Base-by-base conservation (phyloP, 2,888 invertebrate genomes). In the Cetonia aurata region DNA sequence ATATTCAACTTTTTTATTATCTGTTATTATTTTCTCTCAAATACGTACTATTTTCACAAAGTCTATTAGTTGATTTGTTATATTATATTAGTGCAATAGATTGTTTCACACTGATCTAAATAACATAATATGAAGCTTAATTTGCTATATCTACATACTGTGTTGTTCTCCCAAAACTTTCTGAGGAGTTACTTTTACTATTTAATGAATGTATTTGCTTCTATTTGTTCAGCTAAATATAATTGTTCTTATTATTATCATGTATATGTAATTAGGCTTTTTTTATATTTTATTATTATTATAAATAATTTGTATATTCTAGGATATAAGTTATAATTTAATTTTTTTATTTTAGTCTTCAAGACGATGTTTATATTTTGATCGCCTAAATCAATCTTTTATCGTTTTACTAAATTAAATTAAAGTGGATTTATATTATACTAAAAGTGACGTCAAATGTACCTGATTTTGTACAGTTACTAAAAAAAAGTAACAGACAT, bases 1-100 rank as follows among this genome's bases (percentile, higher is more conserved):
- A 15, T 48, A 48, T 50, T 62, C 41, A 53, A 19, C n/a, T 48
- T 50, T 48, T 48, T 46, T 31, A 41, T 50, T 71, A 72, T 62
- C 72, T 73, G 60, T 72, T 72, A 68, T 73, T 72, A 67, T 72
- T 50, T 70, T 67, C 62, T 70, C 25, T 12, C 41, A 52, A 48
- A 37, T 69, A 60, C 60, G 68, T 69, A 69, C 60, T 69, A 50
- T 52, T 52, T 69, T 69, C 42, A 59, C 59, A 69, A 69, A 69
- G 69, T 69, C 52, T 69, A 69, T 69, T 69, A 69, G 69, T 42
- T 69, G 25, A 3, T 25, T 25, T 4, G 25, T 25, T 4, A 25
- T 25, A 31, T 59, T 69, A 60, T 52, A 25, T 46, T 69, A 69
- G 69, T 69, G 69, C 69, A 69, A 69, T 69, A 69, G 48, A 46